A percentile compares a stretch with the other conserved stretches of the same genome.
Conservation (phyloP, 1,140 invertebrate species). For the Druon quercuslanigerum region DNA sequence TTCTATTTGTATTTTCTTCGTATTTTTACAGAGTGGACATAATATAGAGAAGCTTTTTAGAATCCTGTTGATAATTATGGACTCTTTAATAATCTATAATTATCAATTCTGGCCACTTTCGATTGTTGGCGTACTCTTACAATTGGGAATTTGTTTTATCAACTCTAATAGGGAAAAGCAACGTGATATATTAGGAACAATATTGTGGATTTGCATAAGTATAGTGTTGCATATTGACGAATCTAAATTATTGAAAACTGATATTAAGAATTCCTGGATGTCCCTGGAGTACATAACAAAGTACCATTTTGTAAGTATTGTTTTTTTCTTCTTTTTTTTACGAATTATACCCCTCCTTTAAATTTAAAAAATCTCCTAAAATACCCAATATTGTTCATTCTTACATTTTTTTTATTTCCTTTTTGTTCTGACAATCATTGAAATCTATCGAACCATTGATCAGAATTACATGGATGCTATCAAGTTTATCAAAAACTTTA, state of each 20-base stretch:
- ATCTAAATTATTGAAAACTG: conserved; percentile 52
- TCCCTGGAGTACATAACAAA: conserved; percentile 56
- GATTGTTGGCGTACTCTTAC: conserved; percentile 62
- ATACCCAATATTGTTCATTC: too few relatives aligned
- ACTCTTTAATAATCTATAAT: conserved; percentile 55
- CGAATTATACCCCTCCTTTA: too few relatives aligned
- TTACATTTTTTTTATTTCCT: too few relatives aligned
- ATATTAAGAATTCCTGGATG: conserved; percentile 52
- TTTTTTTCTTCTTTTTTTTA: too few relatives aligned
- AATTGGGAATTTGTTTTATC: conserved; percentile 55
- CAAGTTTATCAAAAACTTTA: too few relatives aligned
- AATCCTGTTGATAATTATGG: conserved; percentile 60
- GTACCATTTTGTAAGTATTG: conserved; percentile 60
- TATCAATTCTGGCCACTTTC: conserved; percentile 55
- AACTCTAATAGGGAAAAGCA: conserved; percentile 45
- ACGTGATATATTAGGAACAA: conserved; percentile 57
- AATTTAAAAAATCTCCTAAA: too few relatives aligned
- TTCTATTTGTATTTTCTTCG: conserved; percentile 14
- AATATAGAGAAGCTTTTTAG: conserved; percentile 57
- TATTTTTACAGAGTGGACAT: conserved; percentile 56
- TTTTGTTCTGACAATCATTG: too few relatives aligned
- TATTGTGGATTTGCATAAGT: conserved; percentile 65
- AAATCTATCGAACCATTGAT: too few relatives aligned
- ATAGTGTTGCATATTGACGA: conserved; percentile 51
- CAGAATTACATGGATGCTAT: too few relatives aligned